Percentiles rank a stretch among this genome's conserved stretches.
These are phyloP conservation scores for Xiphophorus birchmanni DNA, from an alignment of 2,797 vertebrate genomes.

Conservation along the genomic window DNA sequence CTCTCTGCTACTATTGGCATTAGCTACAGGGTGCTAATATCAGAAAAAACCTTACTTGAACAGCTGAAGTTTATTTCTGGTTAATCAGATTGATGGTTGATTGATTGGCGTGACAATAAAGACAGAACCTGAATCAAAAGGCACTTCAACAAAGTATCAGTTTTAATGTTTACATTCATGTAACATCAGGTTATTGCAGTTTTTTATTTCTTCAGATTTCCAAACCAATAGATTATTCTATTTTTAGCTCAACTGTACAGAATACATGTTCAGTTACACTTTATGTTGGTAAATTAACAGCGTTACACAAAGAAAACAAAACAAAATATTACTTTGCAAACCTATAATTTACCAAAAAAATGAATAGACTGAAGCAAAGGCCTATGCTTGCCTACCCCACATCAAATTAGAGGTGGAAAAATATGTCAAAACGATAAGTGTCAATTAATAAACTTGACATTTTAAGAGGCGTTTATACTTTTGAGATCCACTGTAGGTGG, in stretches of 20 bases:
- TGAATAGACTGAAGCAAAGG: no score
- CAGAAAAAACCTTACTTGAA: neutral
- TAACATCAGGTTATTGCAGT: no score
- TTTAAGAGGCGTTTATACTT: neutral
- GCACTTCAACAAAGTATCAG: neutral
- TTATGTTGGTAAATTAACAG: no score
- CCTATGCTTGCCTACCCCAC: no score
- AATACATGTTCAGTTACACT: neutral
- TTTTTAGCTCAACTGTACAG: neutral
- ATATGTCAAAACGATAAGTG: neutral
- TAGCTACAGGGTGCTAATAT: neutral
- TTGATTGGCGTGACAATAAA: neutral
- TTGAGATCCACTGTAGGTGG: neutral
- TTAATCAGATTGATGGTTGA: neutral
- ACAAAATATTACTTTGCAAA: no score
- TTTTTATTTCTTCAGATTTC: neutral
- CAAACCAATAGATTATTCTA: neutral
- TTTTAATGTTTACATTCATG: neutral
- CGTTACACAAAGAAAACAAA: no score
- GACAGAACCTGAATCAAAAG: neutral
- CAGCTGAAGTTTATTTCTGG: neutral
- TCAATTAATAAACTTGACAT: neutral
- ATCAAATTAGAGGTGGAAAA: neutral
- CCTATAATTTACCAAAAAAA: no score
- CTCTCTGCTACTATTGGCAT: neutral